These are phyloP conservation scores for Drosophila kokeensis DNA, from an alignment of 2,888 invertebrate genomes.

Conservation along the genomic window DNA sequence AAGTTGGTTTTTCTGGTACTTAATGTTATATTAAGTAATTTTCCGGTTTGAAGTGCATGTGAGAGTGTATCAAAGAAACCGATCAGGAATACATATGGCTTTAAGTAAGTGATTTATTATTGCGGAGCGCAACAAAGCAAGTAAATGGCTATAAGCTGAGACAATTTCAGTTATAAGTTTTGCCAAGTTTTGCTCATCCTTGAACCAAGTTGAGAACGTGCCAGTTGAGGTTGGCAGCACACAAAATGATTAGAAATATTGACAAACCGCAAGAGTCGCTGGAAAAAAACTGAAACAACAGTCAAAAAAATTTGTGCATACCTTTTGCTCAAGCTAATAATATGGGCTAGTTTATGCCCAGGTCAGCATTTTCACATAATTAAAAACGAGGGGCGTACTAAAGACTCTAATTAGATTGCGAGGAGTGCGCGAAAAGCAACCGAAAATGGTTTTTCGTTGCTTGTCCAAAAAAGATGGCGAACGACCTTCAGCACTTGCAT, in stretches of 20 bases:
- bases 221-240: conserved; percentile 73
- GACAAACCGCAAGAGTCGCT: conserved; percentile 65
- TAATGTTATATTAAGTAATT: conserved; percentile 25
- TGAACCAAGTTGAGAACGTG: conserved; percentile 72
- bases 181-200: conserved; percentile 52
- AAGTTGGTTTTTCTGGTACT: conserved; percentile 10
- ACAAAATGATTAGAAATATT: conserved; percentile 63
- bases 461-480: conserved; percentile 14
- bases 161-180: conserved; percentile 16
- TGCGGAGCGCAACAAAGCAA: conserved; percentile 25
- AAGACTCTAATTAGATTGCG: conserved; percentile 73
- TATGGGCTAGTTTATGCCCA: conserved; percentile 54
- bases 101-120: conserved; percentile 44
- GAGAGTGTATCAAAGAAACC: conserved; percentile 49
- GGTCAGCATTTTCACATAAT: conserved; percentile 68
- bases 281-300: conserved; percentile 22
- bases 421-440: conserved; percentile 48
- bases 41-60: conserved; percentile 22
- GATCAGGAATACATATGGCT: conserved; percentile 47
- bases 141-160: conserved; percentile 25
- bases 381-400: conserved; percentile 71
- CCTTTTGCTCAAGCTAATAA: conserved; percentile 45
- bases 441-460: conserved; percentile 20
- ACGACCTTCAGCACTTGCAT: conserved; percentile 68
- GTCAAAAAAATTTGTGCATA: conserved; percentile 31